phyloP scores from a whole-genome alignment of 2,113 vertebrate species.

The Charina bottae region DNA sequence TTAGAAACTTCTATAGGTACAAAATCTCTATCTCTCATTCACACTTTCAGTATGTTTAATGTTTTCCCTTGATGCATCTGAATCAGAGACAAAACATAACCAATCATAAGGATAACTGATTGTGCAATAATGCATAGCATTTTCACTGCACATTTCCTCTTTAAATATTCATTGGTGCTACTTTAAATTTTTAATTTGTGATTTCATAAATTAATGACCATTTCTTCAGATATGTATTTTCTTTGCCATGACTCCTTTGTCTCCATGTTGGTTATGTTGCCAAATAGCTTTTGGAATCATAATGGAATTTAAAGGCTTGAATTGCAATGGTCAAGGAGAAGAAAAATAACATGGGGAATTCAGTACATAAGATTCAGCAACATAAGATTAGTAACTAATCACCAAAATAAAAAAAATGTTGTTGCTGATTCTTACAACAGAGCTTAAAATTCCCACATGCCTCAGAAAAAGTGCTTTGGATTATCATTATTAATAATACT shows the following conservation, averaged over 20 bases:
- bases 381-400: slow-evolving; percentile 48
- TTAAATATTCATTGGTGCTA: neutral
- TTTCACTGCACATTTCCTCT: neutral
- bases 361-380: slow-evolving; percentile 4
- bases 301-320: neutral
- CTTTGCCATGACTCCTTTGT: neutral
- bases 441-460: slow-evolving; percentile 58
- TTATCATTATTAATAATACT: slow-evolving; percentile 69
- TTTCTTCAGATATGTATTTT: neutral
- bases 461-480: slow-evolving; percentile 62
- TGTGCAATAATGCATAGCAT: neutral
- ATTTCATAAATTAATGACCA: neutral
- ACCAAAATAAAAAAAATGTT: slow-evolving; percentile 51
- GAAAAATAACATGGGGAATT: neutral
- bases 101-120: neutral
- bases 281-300: neutral
- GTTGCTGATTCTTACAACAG: slow-evolving; percentile 61
- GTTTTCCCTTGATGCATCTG: neutral
- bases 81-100: neutral
- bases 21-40: neutral
- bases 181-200: neutral
- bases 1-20: neutral
- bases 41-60: neutral
- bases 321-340: neutral
- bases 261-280: neutral